These are phyloP conservation scores for Delphinus delphis DNA, from an alignment of 2,113 vertebrate genomes.

Conservation along the genomic window DNA sequence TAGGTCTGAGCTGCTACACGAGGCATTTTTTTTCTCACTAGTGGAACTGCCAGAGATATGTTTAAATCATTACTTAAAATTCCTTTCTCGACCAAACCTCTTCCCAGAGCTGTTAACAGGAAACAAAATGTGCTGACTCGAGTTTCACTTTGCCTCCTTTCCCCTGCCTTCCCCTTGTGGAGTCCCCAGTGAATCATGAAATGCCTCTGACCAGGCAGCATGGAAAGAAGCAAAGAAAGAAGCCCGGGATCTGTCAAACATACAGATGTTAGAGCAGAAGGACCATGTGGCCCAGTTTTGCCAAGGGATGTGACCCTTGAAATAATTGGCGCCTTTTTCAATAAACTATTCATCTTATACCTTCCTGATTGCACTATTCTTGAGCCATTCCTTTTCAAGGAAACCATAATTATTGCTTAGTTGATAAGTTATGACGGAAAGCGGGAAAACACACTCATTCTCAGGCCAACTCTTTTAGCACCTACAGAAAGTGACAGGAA, in stretches of 20 bases:
- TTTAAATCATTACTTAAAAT: slow-evolving; percentile 75
- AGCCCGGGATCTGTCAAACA: background rate
- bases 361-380: slow-evolving; percentile 49
- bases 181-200: background rate
- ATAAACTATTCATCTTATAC: slow-evolving; percentile 36
- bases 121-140: slow-evolving; percentile 67
- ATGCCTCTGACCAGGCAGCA: slow-evolving; percentile 37
- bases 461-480: slow-evolving; percentile 51
- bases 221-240: background rate
- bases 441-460: slow-evolving; percentile 35
- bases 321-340: slow-evolving; percentile 36
- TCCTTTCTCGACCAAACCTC: slow-evolving; percentile 51
- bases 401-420: slow-evolving; percentile 58
- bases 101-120: slow-evolving; percentile 72
- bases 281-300: background rate
- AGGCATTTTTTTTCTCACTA: background rate
- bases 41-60: slow-evolving; percentile 62
- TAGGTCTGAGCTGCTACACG: background rate
- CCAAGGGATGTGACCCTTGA: slow-evolving; percentile 10
- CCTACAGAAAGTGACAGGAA: slow-evolving; percentile 36
- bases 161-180: background rate
- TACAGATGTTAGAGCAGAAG: background rate
- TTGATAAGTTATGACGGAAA: slow-evolving; percentile 54
- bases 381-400: slow-evolving; percentile 62
- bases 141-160: slow-evolving; percentile 45